Evolutionary conservation across 2,113 vertebrate genomes (phyloP).

Genomic region (Odocoileus virginianus): DNA sequence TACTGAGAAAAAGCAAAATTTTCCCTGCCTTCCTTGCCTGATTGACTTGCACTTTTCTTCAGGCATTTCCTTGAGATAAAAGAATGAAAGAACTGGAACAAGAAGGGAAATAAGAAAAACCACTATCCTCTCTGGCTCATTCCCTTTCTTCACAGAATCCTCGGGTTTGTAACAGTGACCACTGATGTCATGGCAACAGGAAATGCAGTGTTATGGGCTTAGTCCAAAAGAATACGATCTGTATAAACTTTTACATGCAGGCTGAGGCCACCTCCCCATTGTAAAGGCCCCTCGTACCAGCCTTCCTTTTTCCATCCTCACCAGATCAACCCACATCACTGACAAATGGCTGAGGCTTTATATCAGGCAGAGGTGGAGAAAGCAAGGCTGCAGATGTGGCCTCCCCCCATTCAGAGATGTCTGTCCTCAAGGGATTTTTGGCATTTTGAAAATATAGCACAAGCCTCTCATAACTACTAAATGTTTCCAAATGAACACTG

Average conservation of each 20-base stretch:
- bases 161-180: background rate
- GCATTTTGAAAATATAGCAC: constrained; percentile 50
- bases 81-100: background rate
- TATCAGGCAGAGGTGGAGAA: background rate
- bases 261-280: background rate
- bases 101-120: constrained; percentile 17
- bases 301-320: background rate
- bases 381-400: background rate
- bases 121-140: background rate
- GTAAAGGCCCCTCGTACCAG: background rate
- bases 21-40: background rate
- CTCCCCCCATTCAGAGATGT: background rate
- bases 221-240: background rate
- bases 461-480: constrained; percentile 39
- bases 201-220: background rate
- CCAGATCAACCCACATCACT: background rate
- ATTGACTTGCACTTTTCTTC: background rate
- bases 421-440: constrained; percentile 16
- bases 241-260: background rate
- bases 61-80: background rate
- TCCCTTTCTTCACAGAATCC: background rate
- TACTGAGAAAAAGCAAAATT: background rate
- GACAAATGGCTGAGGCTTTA: background rate
- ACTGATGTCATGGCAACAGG: background rate
- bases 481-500: constrained; percentile 55